Conservation (phyloP, 2,888 invertebrate genomes). For the Heteromurus nitidus region DNA sequence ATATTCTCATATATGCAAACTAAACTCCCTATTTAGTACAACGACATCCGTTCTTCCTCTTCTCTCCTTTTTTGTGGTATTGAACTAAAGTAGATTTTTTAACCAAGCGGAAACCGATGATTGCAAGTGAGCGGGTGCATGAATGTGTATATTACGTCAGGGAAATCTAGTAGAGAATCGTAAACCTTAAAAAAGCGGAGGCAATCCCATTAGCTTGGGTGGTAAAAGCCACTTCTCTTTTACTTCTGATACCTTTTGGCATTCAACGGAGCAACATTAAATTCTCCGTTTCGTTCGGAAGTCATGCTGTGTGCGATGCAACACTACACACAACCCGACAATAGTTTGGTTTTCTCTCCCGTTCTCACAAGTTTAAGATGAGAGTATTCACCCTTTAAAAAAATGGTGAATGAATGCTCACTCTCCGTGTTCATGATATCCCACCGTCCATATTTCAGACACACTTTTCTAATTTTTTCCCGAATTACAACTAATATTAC, state of each 20-base stretch:
- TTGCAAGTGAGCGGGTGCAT: neutral
- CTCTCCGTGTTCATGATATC: slow-evolving; percentile 22
- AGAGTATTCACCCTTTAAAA: slow-evolving; percentile 27
- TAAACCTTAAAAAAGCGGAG: slow-evolving; percentile 10
- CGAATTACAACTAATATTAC: slow-evolving; percentile 6
- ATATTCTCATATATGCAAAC: too few species aligned
- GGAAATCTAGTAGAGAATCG: neutral
- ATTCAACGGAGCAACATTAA: slow-evolving; percentile 34
- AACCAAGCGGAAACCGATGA: neutral
- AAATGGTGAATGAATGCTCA: slow-evolving; percentile 24
- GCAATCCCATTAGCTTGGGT: slow-evolving; percentile 70
- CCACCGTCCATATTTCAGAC: slow-evolving; percentile 16
- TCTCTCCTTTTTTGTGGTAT: too few species aligned
- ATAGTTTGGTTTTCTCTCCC: slow-evolving; percentile 47
- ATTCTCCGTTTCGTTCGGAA: slow-evolving; percentile 53
- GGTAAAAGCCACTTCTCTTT: slow-evolving; percentile 71
- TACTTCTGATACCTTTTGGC: slow-evolving; percentile 60
- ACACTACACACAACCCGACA: slow-evolving; percentile 49
- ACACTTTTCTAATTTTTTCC: slow-evolving; percentile 31
- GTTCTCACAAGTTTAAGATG: slow-evolving; percentile 35
- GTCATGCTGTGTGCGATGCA: slow-evolving; percentile 64
- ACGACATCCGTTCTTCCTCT: too few species aligned
- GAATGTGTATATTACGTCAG: too few species aligned
- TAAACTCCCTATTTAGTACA: too few species aligned
- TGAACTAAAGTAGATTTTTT: neutral